Evolutionary conservation across 2,113 vertebrate genomes (phyloP).

Genomic region (Cisticola juncidis): DNA sequence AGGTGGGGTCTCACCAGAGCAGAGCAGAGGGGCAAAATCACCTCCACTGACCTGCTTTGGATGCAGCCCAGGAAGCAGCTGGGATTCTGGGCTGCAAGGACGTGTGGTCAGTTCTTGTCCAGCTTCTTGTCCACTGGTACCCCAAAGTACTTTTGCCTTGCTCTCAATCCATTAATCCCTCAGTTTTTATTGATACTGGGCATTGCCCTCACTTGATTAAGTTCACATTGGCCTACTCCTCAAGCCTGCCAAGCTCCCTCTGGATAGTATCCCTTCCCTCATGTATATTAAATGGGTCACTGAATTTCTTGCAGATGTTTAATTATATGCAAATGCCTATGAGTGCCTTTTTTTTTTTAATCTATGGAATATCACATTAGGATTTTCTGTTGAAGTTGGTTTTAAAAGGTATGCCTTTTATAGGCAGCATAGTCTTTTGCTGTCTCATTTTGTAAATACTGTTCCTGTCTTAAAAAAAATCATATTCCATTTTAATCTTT

Average conservation of each 20-base stretch:
- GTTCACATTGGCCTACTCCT: not conserved
- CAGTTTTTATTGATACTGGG: not conserved
- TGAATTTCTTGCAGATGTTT: not conserved
- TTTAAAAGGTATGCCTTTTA: not conserved
- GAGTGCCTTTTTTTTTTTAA: not conserved
- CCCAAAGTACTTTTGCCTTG: not conserved
- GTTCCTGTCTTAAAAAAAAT: not conserved
- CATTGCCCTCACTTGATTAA: not conserved
- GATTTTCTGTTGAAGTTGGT: not conserved
- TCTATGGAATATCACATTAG: not conserved
- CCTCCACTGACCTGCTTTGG: rapidly evolving
- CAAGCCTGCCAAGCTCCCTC: not conserved
- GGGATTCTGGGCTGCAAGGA: not conserved
- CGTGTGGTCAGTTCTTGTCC: not conserved
- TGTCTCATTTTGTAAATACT: not conserved
- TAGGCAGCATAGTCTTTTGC: not conserved
- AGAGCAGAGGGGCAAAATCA: not conserved
- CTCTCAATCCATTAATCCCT: no score
- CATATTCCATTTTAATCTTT: not conserved
- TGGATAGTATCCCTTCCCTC: not conserved
- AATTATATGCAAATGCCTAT: not conserved
- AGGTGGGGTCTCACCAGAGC: not conserved
- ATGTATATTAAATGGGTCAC: not conserved
- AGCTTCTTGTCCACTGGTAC: not conserved
- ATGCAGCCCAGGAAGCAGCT: not conserved